Conservation (phyloP, 2,797 vertebrate species). For the Syngnathus rostellatus region DNA sequence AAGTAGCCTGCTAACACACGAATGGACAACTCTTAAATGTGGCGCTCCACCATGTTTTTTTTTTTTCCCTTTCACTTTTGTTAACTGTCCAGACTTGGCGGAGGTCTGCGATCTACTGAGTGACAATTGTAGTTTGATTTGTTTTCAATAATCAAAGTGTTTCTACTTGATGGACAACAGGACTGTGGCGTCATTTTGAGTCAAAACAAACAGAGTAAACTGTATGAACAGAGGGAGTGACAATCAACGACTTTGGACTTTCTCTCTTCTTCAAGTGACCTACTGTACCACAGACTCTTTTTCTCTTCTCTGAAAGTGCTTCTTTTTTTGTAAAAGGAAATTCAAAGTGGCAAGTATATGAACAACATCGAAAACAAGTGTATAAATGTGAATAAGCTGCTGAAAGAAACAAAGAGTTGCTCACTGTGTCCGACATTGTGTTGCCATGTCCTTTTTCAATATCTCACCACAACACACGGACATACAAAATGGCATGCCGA, state of each 20-base stretch:
- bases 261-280: conserved; percentile 64
- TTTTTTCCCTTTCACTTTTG: neutral
- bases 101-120: neutral
- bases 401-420: conserved; percentile 45
- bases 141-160: neutral
- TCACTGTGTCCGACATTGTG: conserved; percentile 51
- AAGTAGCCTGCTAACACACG: neutral
- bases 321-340: conserved; percentile 44
- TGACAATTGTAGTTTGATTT: neutral
- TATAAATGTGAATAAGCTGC: conserved; percentile 65
- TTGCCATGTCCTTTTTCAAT: conserved; percentile 28
- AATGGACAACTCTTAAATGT: neutral
- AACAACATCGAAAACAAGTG: conserved; percentile 42
- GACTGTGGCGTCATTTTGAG: conserved; percentile 12
- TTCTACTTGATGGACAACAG: conserved; percentile 1
- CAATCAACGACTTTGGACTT: conserved; percentile 66
- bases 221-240: conserved; percentile 54
- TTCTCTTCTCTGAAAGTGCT: conserved; percentile 64
- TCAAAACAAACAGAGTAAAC: conserved; percentile 15
- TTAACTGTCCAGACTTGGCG: neutral
- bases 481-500: conserved; percentile 31
- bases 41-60: neutral
- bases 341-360: conserved; percentile 51
- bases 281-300: conserved; percentile 59
- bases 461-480: conserved; percentile 24